phyloP scores from a whole-genome alignment of 2,888 invertebrate genomes.

The Acanthoscelides obtectus region DNA sequence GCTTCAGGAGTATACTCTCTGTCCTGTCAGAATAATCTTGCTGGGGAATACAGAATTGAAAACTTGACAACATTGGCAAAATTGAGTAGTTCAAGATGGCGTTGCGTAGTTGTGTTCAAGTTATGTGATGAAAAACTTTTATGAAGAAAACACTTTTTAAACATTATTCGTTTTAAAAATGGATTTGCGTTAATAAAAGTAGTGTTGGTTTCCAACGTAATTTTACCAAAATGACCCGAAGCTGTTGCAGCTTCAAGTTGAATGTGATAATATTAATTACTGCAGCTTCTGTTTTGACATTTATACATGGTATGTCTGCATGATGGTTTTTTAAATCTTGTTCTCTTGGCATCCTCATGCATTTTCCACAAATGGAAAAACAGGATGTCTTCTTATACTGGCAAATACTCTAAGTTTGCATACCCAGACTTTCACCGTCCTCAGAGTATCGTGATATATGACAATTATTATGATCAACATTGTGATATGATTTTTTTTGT shows the following conservation, averaged over 20 bases:
- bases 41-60: too few relatives aligned
- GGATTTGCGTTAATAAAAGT: neutral
- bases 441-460: neutral
- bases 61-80: neutral
- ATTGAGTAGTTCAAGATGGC: neutral
- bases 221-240: neutral
- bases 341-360: neutral
- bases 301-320: conserved; percentile 24
- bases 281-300: conserved; percentile 36
- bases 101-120: neutral
- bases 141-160: neutral
- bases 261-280: conserved; percentile 35
- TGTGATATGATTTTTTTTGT: neutral
- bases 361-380: neutral
- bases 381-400: neutral
- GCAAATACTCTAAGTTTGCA: neutral
- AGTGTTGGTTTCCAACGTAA: neutral
- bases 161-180: neutral
- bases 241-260: conserved; percentile 23
- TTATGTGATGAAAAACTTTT: neutral
- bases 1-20: too few relatives aligned
- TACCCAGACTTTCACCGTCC: neutral
- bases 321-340: neutral
- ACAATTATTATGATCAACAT: neutral
- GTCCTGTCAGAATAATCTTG: too few relatives aligned